Evolutionary conservation across 2,888 invertebrate genomes (phyloP).

Genomic region (Heliconius ethilla): DNA sequence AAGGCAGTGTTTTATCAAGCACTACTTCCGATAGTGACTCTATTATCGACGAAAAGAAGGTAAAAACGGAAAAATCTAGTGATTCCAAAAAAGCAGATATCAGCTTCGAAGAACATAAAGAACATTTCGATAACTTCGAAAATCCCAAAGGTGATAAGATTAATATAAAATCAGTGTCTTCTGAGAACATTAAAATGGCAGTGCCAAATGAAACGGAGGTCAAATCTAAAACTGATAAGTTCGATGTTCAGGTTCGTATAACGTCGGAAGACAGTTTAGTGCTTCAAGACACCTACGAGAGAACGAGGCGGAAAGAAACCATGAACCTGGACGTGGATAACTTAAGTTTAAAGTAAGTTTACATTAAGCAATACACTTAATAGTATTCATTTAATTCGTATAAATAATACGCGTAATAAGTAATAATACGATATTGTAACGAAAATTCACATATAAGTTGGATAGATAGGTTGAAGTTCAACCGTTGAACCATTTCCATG

Average conservation of each 20-base stretch:
- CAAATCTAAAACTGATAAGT: slow-evolving; percentile 72
- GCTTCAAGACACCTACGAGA: slow-evolving; percentile 67
- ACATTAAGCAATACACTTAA: neutral
- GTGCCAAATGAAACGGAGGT: slow-evolving; percentile 74
- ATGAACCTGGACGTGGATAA: slow-evolving; percentile 81
- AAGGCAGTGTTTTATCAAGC: slow-evolving; percentile 65
- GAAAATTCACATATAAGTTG: too few relatives aligned
- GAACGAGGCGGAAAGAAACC: slow-evolving; percentile 66
- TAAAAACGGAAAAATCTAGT: slow-evolving; percentile 49
- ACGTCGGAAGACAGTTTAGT: slow-evolving; percentile 77
- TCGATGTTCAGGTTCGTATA: slow-evolving; percentile 77
- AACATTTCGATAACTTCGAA: slow-evolving; percentile 60
- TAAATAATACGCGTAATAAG: neutral
- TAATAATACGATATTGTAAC: too few relatives aligned
- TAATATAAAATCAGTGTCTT: slow-evolving; percentile 61
- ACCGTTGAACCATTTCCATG: too few relatives aligned
- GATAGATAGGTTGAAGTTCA: too few relatives aligned
- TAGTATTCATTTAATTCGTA: neutral
- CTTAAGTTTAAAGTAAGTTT: slow-evolving; percentile 73
- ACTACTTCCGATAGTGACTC: slow-evolving; percentile 73
- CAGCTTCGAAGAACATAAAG: slow-evolving; percentile 59
- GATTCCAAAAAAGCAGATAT: slow-evolving; percentile 51
- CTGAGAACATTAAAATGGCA: slow-evolving; percentile 75
- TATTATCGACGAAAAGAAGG: slow-evolving; percentile 53
- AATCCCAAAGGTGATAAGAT: slow-evolving; percentile 58